These are phyloP conservation scores for Orussus abietinus DNA, from an alignment of 1,140 invertebrate genomes.

Conservation along the genomic window DNA sequence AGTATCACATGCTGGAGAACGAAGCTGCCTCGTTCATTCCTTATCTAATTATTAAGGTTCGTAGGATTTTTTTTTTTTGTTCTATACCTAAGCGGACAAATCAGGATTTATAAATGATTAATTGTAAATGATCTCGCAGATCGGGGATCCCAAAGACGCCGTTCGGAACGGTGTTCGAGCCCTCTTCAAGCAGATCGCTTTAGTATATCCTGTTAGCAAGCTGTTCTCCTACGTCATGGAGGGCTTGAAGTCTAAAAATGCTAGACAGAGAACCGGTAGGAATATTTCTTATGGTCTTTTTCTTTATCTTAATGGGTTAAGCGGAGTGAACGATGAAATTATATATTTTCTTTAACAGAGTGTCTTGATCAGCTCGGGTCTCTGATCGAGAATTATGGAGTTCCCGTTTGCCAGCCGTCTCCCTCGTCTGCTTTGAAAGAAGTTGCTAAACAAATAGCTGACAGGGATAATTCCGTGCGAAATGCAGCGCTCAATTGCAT, in stretches of 20 bases:
- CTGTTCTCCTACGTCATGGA: slow-evolving; percentile 90
- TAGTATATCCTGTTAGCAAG: slow-evolving; percentile 85
- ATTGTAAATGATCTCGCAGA: slow-evolving; percentile 52
- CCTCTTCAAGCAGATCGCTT: slow-evolving; percentile 80
- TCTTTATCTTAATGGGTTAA: neutral
- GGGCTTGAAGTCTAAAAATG: slow-evolving; percentile 94
- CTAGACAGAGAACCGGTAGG: slow-evolving; percentile 83
- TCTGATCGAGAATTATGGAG: slow-evolving; percentile 82
- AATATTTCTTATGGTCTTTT: slow-evolving; percentile 4
- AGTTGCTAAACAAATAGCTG: slow-evolving; percentile 90
- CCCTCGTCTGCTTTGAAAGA: slow-evolving; percentile 80
- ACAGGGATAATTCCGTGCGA: slow-evolving; percentile 93
- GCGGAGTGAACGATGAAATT: slow-evolving; percentile 8
- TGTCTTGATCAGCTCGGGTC: slow-evolving; percentile 88
- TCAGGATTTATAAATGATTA: slow-evolving; percentile 10
- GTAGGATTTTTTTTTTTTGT: slow-evolving; percentile 15
- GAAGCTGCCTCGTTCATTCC: slow-evolving; percentile 94
- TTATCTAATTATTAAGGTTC: slow-evolving; percentile 85
- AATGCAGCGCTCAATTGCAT: slow-evolving; percentile 94
- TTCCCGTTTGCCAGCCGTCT: slow-evolving; percentile 77
- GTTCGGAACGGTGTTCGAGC: slow-evolving; percentile 83
- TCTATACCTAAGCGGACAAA: neutral
- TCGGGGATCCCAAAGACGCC: slow-evolving; percentile 94
- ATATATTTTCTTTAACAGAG: slow-evolving; percentile 57
- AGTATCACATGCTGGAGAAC: slow-evolving; percentile 83